phyloP scores from a whole-genome alignment of 2,113 vertebrate species.

The Lepisosteus osseus region DNA sequence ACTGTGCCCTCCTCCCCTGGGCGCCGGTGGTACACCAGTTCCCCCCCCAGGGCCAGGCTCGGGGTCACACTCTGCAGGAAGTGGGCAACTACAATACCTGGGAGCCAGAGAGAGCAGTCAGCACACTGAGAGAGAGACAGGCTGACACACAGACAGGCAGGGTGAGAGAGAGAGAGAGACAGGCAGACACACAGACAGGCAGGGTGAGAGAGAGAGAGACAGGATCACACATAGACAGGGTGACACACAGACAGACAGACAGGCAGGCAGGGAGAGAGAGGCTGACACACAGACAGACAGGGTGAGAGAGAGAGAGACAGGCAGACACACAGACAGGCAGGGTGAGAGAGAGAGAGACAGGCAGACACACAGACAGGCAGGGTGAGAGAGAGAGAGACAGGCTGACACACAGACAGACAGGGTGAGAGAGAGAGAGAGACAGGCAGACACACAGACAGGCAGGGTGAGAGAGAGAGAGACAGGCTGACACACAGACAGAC shows the following conservation, averaged over 20 bases:
- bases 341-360: constrained; percentile 27
- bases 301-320: background rate
- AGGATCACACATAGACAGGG: background rate
- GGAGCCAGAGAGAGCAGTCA: background rate
- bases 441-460: background rate
- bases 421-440: background rate
- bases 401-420: background rate
- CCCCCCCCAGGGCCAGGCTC: constrained; percentile 76
- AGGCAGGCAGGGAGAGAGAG: too few species aligned
- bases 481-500: background rate
- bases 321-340: background rate
- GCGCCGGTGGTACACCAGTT: constrained; percentile 82
- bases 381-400: too few species aligned
- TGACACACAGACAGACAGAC: background rate
- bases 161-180: background rate
- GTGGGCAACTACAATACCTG: constrained; percentile 82
- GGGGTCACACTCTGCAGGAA: constrained; percentile 83
- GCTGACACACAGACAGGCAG: background rate
- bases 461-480: background rate
- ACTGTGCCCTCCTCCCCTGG: constrained; percentile 84
- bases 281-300: background rate
- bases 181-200: background rate
- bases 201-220: background rate
- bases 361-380: too few species aligned
- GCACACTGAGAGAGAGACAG: too few species aligned